Evolutionary conservation across 1,140 invertebrate genomes (phyloP), one percentile per base, ranked within the genome.

Genomic region (Leguminivora glycinivorella): DNA sequence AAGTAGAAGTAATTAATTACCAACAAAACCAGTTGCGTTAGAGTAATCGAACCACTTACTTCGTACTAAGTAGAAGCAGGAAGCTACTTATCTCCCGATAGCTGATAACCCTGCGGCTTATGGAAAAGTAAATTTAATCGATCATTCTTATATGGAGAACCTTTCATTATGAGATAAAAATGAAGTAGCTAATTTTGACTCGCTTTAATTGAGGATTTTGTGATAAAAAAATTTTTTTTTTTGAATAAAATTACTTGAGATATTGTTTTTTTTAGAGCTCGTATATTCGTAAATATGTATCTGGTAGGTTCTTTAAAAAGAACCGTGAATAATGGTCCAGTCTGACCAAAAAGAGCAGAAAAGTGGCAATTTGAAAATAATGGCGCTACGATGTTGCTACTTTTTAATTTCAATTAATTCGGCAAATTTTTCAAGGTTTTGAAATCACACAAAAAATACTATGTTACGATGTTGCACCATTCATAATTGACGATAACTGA

Each of bases 11-110:
- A 47, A 40, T 19, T 52, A 52, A 9, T 22, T 22, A 60, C 25
- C 6, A 25, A 22, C 26, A 34, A 63, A 63, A 63, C 58, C 58
- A 63, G 58, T 63, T 29, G 19, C 29, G 25, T 60, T 63, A 31
- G 25, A 60, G 14, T 63, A 63, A 34, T 10, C 9, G 25, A 10
- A 63, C 58, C 24, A 29, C 6, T 31, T 60, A 26, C 56, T 60
- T 60, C 26, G 26, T 31, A 63, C 58, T 29, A n/a, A 63, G 24
- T 25, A 14, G 26, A 63, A 4, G 10, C 58, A 63, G 58, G 58
- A 63, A 63, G 26, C 58, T 7, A 63, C 6, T 63, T 63, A 63
- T 63, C 58, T 63, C 26, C 4, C 2, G 58, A 63, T 63, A 29
- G 14, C 58, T 29, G 58, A 63, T 63, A 63, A 63, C 7, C 56